Conservation (phyloP, 2,113 vertebrate genomes). For the Microtus pennsylvanicus region DNA sequence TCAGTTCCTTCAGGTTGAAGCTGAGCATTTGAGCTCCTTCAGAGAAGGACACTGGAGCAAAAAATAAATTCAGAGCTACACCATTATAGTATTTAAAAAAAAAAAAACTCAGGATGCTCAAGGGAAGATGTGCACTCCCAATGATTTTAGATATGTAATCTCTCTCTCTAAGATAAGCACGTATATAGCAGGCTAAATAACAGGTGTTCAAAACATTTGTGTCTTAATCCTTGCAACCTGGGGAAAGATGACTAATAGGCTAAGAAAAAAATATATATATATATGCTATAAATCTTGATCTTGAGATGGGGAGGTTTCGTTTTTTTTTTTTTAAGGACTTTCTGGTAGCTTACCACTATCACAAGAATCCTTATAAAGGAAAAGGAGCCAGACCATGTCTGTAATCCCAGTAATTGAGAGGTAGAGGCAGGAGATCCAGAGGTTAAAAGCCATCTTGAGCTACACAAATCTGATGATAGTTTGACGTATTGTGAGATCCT, state of each 20-base stretch:
- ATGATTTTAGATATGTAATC: background rate
- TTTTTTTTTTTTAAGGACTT: background rate
- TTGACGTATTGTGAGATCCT: background rate
- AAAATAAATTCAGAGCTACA: background rate
- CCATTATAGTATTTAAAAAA: background rate
- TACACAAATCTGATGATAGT: background rate
- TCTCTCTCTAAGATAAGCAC: slow-evolving; percentile 7
- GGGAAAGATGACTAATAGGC: background rate
- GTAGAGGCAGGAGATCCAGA: background rate
- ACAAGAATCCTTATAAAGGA: background rate
- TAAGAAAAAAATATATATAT: background rate
- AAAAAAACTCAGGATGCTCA: background rate
- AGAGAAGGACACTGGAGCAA: background rate
- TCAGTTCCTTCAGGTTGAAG: background rate
- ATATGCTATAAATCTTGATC: background rate
- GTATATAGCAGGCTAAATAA: background rate
- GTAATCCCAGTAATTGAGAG: background rate
- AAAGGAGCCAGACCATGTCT: background rate
- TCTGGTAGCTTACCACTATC: background rate
- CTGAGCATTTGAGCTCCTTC: slow-evolving; percentile 19
- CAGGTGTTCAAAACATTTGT: background rate
- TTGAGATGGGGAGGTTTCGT: background rate
- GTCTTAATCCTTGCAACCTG: background rate
- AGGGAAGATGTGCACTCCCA: background rate
- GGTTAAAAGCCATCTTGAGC: background rate